These are phyloP conservation scores for Acestrorhynchus altus DNA, from an alignment of 2,797 vertebrate genomes.

Conservation along the genomic window DNA sequence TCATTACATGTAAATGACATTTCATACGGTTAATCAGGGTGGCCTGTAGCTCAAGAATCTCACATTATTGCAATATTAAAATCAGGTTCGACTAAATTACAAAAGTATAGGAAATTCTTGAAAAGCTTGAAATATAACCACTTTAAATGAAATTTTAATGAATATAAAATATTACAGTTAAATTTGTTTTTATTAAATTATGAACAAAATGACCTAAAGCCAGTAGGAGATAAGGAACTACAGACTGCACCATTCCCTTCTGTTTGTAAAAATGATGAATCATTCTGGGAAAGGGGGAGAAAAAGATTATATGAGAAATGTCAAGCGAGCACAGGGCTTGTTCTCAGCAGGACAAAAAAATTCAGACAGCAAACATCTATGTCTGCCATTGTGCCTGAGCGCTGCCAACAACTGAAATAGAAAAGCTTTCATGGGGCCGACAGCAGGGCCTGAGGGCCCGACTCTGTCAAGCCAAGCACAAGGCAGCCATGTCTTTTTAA, in stretches of 20 bases:
- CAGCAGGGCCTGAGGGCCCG: constrained; percentile 39
- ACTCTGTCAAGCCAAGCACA: constrained; percentile 40
- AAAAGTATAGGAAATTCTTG: no score
- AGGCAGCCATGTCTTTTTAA: constrained; percentile 56
- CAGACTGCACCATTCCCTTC: background rate
- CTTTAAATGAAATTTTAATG: no score
- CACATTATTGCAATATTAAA: no score
- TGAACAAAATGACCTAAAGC: no score
- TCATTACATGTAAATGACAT: no score
- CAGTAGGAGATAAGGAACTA: background rate
- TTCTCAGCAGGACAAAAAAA: constrained; percentile 40
- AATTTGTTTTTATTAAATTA: no score
- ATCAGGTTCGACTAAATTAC: no score
- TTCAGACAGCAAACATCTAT: constrained; percentile 40
- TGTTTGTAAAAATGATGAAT: background rate
- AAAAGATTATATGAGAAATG: constrained; percentile 2
- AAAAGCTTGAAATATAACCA: no score
- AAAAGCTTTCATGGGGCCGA: constrained; percentile 48
- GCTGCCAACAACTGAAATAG: constrained; percentile 50
- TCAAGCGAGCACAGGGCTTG: constrained; percentile 5
- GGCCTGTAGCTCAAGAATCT: no score
- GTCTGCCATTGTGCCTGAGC: constrained; percentile 37
- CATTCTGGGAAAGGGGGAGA: background rate
- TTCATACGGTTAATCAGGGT: no score
- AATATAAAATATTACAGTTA: no score